phyloP scores from a whole-genome alignment of 2,888 invertebrate genomes.

The Rotaria magnacalcarata region DNA sequence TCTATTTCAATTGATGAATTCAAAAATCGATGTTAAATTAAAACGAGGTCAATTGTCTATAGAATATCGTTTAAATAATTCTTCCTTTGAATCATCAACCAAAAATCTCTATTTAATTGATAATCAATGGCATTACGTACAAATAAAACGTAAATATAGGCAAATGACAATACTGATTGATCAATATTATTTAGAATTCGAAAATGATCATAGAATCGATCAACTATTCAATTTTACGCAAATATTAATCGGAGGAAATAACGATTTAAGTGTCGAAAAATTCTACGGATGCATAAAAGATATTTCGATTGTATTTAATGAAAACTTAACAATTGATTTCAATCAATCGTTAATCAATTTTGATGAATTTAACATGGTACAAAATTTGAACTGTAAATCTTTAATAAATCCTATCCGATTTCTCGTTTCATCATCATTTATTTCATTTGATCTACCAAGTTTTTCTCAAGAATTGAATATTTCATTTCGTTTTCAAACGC shows the following conservation, averaged over 20 bases:
- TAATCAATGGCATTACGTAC: slow-evolving; percentile 33
- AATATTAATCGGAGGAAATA: not conserved
- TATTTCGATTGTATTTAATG: slow-evolving; percentile 13
- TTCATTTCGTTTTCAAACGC: slow-evolving; percentile 3
- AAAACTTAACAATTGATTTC: not conserved
- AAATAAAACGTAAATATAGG: not conserved
- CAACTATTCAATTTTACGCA: not conserved
- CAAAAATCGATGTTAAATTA: not conserved
- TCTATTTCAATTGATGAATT: not conserved
- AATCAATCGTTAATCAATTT: not conserved
- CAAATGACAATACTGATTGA: not conserved
- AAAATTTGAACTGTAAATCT: not conserved
- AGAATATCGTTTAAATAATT: slow-evolving; percentile 22
- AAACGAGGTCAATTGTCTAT: slow-evolving; percentile 8
- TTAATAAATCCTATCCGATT: not conserved
- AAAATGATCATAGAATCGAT: not conserved
- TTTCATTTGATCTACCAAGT: not conserved
- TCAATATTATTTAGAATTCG: not conserved
- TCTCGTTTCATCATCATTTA: not conserved
- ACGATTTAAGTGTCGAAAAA: not conserved
- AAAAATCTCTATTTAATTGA: not conserved
- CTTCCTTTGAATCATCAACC: not conserved
- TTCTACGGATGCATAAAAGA: slow-evolving; percentile 7
- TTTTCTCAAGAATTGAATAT: not conserved
- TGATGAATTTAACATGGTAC: not conserved